phyloP scores from a whole-genome alignment of 1,140 invertebrate genomes.

The Drosophila tani region DNA sequence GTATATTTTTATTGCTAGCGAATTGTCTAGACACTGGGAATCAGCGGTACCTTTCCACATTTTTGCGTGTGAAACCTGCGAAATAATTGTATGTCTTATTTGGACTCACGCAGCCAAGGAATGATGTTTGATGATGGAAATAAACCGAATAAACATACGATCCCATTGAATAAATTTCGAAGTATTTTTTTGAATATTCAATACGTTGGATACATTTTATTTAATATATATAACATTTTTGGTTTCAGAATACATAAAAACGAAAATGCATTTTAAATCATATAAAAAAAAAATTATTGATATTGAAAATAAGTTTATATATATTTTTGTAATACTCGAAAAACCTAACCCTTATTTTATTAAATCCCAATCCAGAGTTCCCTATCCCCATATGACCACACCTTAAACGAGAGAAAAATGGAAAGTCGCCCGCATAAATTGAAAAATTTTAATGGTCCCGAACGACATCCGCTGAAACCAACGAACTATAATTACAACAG shows the following conservation, averaged over 20 bases:
- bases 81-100: constrained; percentile 27
- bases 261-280: not conserved
- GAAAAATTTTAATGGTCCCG: constrained; percentile 30
- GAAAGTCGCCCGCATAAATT: constrained; percentile 47
- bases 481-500: constrained; percentile 38
- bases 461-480: constrained; percentile 38
- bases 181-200: not conserved
- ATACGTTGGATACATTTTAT: too few species aligned
- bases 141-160: not conserved
- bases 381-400: not conserved
- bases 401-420: constrained; percentile 16
- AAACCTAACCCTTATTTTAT: not conserved
- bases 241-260: not conserved
- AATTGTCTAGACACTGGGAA: constrained; percentile 26
- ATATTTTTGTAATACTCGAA: not conserved
- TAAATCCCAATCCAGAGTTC: not conserved
- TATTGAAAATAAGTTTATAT: not conserved
- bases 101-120: constrained; percentile 24
- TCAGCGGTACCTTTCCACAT: constrained; percentile 19
- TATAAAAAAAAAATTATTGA: not conserved
- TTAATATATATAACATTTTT: too few species aligned
- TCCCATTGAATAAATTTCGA: not conserved
- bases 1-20: constrained; percentile 4
- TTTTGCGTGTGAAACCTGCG: constrained; percentile 9
- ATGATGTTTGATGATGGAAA: constrained; percentile 26